These are phyloP conservation scores for Psix sp. DNA, from an alignment of 1,140 invertebrate genomes.

Conservation along the genomic window DNA sequence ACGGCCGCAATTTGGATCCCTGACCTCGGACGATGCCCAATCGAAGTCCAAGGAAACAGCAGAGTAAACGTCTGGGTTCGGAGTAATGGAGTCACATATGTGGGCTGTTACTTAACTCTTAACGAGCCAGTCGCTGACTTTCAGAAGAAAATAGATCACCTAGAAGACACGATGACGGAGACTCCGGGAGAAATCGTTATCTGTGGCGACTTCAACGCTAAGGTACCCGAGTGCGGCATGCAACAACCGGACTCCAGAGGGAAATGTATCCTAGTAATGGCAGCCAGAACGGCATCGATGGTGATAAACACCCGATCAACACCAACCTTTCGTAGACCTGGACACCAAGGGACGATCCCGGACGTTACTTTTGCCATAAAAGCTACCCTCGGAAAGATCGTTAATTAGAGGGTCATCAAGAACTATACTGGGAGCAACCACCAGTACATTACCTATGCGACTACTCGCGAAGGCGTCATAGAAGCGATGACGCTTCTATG, in stretches of 20 bases:
- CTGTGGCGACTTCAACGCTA: no score
- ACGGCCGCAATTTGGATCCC: slow-evolving; percentile 19
- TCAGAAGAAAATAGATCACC: neutral
- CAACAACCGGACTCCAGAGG: no score
- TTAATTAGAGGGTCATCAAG: neutral
- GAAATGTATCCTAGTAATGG: no score
- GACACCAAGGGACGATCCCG: slow-evolving; percentile 13
- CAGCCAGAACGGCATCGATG: no score
- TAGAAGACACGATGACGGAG: slow-evolving; percentile 8
- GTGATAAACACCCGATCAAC: slow-evolving; percentile 13
- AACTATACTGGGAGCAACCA: slow-evolving; percentile 5
- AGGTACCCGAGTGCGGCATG: slow-evolving; percentile 44
- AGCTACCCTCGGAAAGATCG: no score
- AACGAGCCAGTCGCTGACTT: slow-evolving; percentile 27
- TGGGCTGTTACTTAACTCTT: slow-evolving; percentile 33
- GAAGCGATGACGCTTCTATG: no score
- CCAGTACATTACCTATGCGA: slow-evolving; percentile 20
- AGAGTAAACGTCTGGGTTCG: no score
- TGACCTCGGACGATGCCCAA: neutral
- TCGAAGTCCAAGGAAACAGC: no score
- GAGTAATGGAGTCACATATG: no score
- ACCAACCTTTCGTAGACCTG: no score
- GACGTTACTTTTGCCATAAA: slow-evolving; percentile 1
- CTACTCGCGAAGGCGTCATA: neutral
- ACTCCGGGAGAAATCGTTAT: slow-evolving; percentile 43